These are phyloP conservation scores for Anticlea derivata DNA, from an alignment of 2,888 invertebrate genomes.

Conservation along the genomic window DNA sequence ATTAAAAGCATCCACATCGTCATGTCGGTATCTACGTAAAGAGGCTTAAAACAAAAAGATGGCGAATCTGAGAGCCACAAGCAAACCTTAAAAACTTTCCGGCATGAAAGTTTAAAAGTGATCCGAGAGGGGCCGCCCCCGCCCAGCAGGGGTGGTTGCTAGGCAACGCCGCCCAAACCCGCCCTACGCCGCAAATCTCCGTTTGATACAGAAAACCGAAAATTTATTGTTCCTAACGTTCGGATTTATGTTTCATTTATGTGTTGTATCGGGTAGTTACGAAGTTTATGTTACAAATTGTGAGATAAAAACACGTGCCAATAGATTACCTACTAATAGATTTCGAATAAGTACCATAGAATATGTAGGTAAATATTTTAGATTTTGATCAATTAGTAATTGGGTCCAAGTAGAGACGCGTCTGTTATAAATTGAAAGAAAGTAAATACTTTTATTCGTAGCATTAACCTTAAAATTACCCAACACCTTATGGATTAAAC, in stretches of 20 bases:
- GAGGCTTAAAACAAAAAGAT: conserved; percentile 73
- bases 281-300: background rate
- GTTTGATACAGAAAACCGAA: conserved; percentile 71
- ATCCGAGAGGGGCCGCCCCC: conserved; percentile 57
- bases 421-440: too few species aligned
- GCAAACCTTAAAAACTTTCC: conserved; percentile 82
- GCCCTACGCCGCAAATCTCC: conserved; percentile 76
- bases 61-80: conserved; percentile 75
- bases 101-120: conserved; percentile 84
- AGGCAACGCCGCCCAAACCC: conserved; percentile 71
- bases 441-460: too few species aligned
- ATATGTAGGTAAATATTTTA: too few species aligned
- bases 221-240: conserved; percentile 71
- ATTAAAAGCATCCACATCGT: conserved; percentile 33
- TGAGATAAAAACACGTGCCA: background rate
- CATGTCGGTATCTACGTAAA: conserved; percentile 58
- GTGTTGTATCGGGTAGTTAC: conserved; percentile 8
- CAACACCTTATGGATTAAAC: too few species aligned
- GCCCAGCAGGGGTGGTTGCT: conserved; percentile 58
- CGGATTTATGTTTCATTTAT: conserved; percentile 51
- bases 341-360: too few species aligned
- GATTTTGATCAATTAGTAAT: too few species aligned
- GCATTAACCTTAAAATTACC: too few species aligned
- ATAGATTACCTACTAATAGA: background rate
- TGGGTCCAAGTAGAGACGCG: too few species aligned